Percentiles rank a stretch among this genome's conserved stretches.
Evolutionary conservation across 2,888 invertebrate species (phyloP).

Genomic region (Athalia cordata): DNA sequence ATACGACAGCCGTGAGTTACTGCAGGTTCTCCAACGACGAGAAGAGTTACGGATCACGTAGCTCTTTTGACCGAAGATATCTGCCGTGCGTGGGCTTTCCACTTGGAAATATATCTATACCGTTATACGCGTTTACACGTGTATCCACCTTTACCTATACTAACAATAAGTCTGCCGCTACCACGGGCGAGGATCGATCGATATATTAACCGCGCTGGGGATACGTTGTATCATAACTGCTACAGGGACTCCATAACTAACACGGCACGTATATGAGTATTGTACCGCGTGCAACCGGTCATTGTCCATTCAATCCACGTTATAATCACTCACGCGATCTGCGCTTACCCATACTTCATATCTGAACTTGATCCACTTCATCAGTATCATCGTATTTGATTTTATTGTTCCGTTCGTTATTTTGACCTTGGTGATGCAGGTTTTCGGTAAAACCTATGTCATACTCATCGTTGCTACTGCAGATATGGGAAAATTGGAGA

Average conservation of each 20-base stretch:
- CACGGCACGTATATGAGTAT: background rate
- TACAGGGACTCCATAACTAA: background rate
- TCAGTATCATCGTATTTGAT: no score
- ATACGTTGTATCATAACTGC: background rate
- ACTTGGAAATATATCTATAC: background rate
- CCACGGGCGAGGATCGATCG: conserved; percentile 34
- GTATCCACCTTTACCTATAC: conserved; percentile 2
- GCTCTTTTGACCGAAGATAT: conserved; percentile 21
- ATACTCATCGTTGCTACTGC: no score
- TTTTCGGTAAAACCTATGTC: no score
- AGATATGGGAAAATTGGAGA: background rate
- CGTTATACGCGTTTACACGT: background rate
- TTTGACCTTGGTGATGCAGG: no score
- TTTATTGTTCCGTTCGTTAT: no score
- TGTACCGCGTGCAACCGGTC: background rate
- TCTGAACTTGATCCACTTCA: no score
- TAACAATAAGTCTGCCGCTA: background rate
- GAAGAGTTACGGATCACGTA: conserved; percentile 13
- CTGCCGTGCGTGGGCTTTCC: background rate
- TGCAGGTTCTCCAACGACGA: background rate
- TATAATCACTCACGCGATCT: no score
- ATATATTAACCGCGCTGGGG: conserved; percentile 23
- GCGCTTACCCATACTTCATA: no score
- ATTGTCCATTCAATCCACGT: no score
- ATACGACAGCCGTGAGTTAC: conserved; percentile 20